Evolutionary conservation across 1,140 invertebrate species (phyloP), one percentile per base, ranked within the genome.

Genomic region (Theocolax elegans): DNA sequence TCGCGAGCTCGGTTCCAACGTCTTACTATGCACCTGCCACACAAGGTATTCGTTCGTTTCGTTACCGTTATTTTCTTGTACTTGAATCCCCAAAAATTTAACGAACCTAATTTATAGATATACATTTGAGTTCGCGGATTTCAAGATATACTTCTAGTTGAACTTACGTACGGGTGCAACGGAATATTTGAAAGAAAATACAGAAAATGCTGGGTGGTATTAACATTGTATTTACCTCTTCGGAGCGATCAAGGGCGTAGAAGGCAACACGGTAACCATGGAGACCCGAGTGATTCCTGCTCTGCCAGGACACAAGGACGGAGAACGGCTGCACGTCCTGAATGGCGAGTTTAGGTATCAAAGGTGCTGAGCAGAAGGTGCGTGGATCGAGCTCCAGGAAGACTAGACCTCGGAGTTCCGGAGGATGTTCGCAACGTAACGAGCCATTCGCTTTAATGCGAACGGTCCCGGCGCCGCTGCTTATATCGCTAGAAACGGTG

Each of bases 241-340:
- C 85, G 67, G 87, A 77, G 13, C 85, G 86, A 75, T 93, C 92
- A 70, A 92, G 87, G 31, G 91, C 88, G 79, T 94, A 92, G 85
- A 95, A 95, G 72, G 92, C 92, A 72, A 97, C 91, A 86, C 94
- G 91, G 80, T 94, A 97, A 56, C 93, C 94, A 74, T 91, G 91
- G 63, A 97, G 88, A 21, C 92, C 92, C 15, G 92, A 92, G 83
- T 94, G 92, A 86, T 96, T 95, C 74, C 94, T 89, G 74, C 93
- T 94, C 80, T 95, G 92, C 95, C 95, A 96, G 59, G 93, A 92
- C 13, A 96, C 92, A 60, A 94, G 86, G 35, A 96, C 91, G n/a
- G 92, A 94, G 83, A 92, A 94, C 2, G 94, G 93, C 82, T 95
- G 93, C 35, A 96, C 93, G 80, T 95, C 94, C 84, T 94, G 92